Conservation (phyloP, 2,797 vertebrate species). For the Rhinogobio ventralis region DNA sequence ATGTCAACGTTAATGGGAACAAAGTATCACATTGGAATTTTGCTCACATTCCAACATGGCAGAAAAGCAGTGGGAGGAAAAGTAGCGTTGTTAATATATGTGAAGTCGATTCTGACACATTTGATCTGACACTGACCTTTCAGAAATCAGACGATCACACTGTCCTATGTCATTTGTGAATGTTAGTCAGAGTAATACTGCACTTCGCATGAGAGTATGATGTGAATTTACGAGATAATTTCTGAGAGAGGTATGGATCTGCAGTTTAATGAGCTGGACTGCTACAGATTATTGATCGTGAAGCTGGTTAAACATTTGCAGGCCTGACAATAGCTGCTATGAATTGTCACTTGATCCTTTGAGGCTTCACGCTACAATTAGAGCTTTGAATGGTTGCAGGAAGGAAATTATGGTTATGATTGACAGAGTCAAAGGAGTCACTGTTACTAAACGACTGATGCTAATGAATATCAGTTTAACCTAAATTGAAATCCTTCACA, state of each 20-base stretch:
- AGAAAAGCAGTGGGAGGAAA: neutral
- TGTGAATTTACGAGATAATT: neutral
- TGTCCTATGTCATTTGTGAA: neutral
- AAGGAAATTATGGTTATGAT: neutral
- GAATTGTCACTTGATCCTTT: neutral
- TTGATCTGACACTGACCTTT: neutral
- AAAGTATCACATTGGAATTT: neutral
- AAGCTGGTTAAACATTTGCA: slow-evolving; percentile 12
- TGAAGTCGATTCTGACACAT: neutral
- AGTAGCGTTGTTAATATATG: neutral
- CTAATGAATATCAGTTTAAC: slow-evolving; percentile 22
- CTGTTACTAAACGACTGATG: neutral
- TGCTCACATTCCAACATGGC: slow-evolving; percentile 12
- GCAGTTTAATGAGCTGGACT: slow-evolving; percentile 17
- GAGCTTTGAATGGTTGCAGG: neutral
- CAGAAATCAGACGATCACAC: neutral
- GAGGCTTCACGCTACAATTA: slow-evolving; percentile 6
- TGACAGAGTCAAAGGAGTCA: neutral
- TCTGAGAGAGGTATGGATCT: slow-evolving; percentile 9
- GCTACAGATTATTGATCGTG: slow-evolving; percentile 12
- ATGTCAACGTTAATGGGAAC: slow-evolving; percentile 11
- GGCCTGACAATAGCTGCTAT: slow-evolving; percentile 11
- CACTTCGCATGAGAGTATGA: neutral
- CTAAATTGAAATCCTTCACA: neutral
- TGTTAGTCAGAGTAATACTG: neutral